Evolutionary conservation across 1,140 invertebrate genomes (phyloP), one percentile per base, ranked within the genome.

Genomic region (Ectropis grisescens): DNA sequence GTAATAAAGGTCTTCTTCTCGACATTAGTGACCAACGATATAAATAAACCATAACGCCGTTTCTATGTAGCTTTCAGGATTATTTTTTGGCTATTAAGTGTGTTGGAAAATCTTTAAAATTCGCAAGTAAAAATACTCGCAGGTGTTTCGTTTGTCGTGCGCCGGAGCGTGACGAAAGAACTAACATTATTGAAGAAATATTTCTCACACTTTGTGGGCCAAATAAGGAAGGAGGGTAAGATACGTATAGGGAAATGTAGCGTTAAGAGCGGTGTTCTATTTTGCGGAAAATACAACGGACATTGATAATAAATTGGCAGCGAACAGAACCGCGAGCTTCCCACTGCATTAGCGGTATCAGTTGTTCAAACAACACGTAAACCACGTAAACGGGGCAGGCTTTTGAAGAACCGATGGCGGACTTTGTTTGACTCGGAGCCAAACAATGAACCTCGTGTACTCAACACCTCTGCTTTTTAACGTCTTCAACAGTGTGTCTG

Each of bases 401-500:
- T 67, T 78, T 78, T 78, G 62, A 74, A 64, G 67, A 48, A 46
- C 66, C 64, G 59, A 60, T 58, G 54, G 38, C 45, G 50, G 45
- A 30, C 37, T 43, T 43, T 61, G 58, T 62, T 69, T 57, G 51
- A 59, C 58, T 35, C 41, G 35, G 41, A 32, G 33, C 47, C 48
- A 75, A 68, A 78, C 70, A 75, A 72, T 65, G 45, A 42, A 38
- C 57, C 52, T 57, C 59, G 52, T 54, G 35, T 47, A 47, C 43
- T 74, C 64, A 58, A 68, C 65, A 70, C 61, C 56, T 67, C 43
- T 33, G 37, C 41, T 56, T 71, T 71, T 71, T 64, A 66, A 64
- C 59, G 44, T 65, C 54, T 67, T 61, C 40, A 41, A 46, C 59
- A 41, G 45, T 54, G 34, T 49, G 48, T 46, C 59, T 57, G 59